phyloP scores from a whole-genome alignment of 2,113 vertebrate species.

The Sprattus sprattus region DNA sequence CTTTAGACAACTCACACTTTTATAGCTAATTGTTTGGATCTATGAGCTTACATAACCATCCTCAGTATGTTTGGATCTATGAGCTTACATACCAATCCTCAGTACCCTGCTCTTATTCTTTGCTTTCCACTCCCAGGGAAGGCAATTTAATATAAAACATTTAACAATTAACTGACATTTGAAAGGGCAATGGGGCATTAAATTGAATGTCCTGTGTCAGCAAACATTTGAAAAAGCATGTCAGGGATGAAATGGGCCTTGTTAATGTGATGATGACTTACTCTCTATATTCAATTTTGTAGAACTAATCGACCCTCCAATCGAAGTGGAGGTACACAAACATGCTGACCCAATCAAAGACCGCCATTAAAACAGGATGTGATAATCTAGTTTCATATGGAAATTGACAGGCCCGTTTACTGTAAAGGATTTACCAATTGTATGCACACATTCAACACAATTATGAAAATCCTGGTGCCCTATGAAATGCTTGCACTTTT shows the following conservation, averaged over 20 bases:
- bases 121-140: neutral
- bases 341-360: constrained; percentile 28
- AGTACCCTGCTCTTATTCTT: neutral
- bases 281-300: constrained; percentile 34
- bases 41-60: neutral
- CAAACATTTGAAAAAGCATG: constrained; percentile 43
- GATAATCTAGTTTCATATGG: constrained; percentile 21
- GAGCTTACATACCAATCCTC: neutral
- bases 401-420: constrained; percentile 22
- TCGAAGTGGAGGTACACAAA: constrained; percentile 18
- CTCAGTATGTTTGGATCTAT: neutral
- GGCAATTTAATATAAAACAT: constrained; percentile 41
- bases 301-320: constrained; percentile 20
- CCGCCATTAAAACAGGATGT: constrained; percentile 9
- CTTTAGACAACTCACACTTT: neutral
- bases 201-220: constrained; percentile 40
- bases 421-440: neutral
- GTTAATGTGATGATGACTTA: constrained; percentile 47
- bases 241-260: constrained; percentile 36
- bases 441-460: neutral
- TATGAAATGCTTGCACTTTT: neutral
- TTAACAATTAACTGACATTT: constrained; percentile 47
- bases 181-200: constrained; percentile 41
- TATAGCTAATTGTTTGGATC: constrained; percentile 6
- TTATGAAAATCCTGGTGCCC: neutral